Percentiles rank a stretch among this genome's conserved stretches.
phyloP scores from a whole-genome alignment of 2,888 invertebrate genomes.

The Catocala sponsa region DNA sequence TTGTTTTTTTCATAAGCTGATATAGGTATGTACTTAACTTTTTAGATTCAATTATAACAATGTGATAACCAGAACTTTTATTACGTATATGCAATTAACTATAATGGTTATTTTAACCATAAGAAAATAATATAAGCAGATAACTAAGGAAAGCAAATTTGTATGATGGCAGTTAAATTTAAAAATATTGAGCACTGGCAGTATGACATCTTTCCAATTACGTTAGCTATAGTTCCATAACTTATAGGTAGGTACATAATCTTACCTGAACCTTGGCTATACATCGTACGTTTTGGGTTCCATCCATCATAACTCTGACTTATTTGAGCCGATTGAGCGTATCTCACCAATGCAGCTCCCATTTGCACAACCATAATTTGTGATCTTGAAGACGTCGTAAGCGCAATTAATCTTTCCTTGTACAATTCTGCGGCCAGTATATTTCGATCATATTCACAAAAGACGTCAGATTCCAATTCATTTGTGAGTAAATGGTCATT shows the following conservation, averaged over 20 bases:
- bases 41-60: too few relatives aligned
- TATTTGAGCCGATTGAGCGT: too few relatives aligned
- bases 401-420: conserved; percentile 9
- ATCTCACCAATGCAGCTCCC: background rate
- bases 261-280: conserved; percentile 8
- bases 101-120: too few relatives aligned
- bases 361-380: conserved; percentile 10
- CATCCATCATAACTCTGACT: background rate
- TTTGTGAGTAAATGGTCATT: conserved; percentile 1
- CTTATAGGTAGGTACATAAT: background rate
- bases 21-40: too few relatives aligned
- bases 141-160: too few relatives aligned
- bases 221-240: background rate
- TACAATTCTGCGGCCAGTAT: conserved; percentile 7
- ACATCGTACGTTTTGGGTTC: conserved; percentile 3
- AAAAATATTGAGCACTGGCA: too few relatives aligned
- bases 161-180: too few relatives aligned
- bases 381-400: conserved; percentile 1
- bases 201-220: too few relatives aligned
- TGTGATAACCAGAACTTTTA: too few relatives aligned
- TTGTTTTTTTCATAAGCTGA: too few relatives aligned
- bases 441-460: background rate
- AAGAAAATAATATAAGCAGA: too few relatives aligned
- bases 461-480: background rate
- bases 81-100: too few relatives aligned